phyloP scores from a whole-genome alignment of 2,888 invertebrate species.

The Pyrrhosoma nymphula region DNA sequence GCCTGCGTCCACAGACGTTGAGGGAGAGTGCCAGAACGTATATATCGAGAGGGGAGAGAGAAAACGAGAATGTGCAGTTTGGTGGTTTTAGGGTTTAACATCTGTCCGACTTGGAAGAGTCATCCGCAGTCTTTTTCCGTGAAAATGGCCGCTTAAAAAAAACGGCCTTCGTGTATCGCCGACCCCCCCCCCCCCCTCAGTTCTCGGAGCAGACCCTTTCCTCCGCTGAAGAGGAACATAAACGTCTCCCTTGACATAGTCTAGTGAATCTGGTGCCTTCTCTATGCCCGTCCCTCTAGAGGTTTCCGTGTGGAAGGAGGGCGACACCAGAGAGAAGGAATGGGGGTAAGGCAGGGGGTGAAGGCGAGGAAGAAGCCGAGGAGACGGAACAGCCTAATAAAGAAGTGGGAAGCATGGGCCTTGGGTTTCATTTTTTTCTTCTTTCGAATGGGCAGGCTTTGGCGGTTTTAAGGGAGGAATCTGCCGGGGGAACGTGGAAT shows the following conservation, averaged over 20 bases:
- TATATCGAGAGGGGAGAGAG: neutral
- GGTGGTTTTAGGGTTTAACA: neutral
- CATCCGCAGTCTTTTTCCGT: neutral
- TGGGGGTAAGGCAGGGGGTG: neutral
- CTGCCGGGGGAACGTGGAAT: neutral
- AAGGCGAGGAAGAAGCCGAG: neutral
- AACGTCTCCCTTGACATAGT: neutral
- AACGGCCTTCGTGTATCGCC: no score
- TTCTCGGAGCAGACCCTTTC: neutral
- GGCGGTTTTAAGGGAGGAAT: constrained; percentile 4
- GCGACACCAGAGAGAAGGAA: neutral
- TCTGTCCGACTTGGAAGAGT: neutral
- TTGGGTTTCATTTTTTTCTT: neutral
- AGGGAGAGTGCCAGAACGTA: no score
- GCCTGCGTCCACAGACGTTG: no score
- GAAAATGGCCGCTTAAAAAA: no score
- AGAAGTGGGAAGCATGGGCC: neutral
- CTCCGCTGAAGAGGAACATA: neutral
- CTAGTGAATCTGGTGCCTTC: neutral
- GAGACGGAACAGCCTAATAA: constrained; percentile 32
- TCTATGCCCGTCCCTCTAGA: neutral
- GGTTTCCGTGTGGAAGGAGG: neutral
- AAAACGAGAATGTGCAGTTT: neutral
- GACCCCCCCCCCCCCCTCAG: no score
- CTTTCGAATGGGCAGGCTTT: neutral